Percentiles rank a stretch among this genome's conserved stretches.
Evolutionary conservation across 1,140 invertebrate genomes (phyloP).

Genomic region (Pseudomyrmex sp.): DNA sequence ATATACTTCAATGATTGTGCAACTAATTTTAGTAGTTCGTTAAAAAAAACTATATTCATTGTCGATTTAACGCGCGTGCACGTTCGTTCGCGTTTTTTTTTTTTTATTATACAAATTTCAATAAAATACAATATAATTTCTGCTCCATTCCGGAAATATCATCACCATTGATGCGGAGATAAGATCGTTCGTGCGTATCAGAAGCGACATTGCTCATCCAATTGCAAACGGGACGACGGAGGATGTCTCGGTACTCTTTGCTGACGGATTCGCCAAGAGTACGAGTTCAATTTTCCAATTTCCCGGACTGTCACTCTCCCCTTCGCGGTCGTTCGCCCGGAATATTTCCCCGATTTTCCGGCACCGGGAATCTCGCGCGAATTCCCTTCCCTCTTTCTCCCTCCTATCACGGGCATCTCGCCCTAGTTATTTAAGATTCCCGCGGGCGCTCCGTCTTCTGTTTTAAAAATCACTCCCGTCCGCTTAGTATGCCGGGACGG

Average conservation of each 20-base stretch:
- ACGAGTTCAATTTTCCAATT: conserved; percentile 80
- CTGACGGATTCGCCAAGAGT: conserved; percentile 65
- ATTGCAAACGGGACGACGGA: conserved; percentile 6
- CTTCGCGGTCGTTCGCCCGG: conserved; percentile 61
- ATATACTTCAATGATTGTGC: no score
- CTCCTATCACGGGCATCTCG: not conserved
- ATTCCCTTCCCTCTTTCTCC: conserved; percentile 5
- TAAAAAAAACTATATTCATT: no score
- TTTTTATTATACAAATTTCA: conserved; percentile 8
- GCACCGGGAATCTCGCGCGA: not conserved
- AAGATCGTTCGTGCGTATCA: conserved; percentile 39
- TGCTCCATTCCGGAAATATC: not conserved
- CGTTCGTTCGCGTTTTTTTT: no score
- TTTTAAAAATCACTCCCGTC: conserved; percentile 77
- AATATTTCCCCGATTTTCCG: conserved; percentile 72
- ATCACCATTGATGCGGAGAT: conserved; percentile 27
- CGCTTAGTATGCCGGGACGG: conserved; percentile 75
- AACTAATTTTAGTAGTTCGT: no score
- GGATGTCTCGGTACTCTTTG: conserved; percentile 36
- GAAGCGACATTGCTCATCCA: conserved; percentile 6
- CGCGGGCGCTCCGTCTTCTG: conserved; percentile 69
- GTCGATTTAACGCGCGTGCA: no score
- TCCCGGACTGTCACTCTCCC: conserved; percentile 74
- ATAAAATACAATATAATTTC: conserved; percentile 1
- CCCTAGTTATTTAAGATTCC: conserved; percentile 77